These are phyloP conservation scores for Poeciliopsis presidionis DNA, from an alignment of 2,797 vertebrate genomes.

Conservation along the genomic window DNA sequence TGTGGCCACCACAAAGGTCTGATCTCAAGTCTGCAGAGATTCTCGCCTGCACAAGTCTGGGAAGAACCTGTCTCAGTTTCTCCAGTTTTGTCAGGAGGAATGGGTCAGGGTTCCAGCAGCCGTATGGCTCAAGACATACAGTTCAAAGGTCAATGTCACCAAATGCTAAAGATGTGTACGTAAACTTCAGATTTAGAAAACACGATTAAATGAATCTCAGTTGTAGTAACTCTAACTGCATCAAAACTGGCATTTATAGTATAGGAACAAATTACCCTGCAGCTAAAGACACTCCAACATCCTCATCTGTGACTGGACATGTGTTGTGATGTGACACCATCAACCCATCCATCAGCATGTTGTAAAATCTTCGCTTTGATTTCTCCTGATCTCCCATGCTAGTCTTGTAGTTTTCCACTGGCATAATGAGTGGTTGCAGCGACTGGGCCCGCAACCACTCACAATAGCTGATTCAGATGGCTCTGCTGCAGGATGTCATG, in stretches of 20 bases:
- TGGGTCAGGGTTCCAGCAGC: neutral
- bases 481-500: slow-evolving; percentile 33
- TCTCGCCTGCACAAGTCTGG: too few relatives aligned
- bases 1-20: neutral
- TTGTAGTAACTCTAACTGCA: neutral
- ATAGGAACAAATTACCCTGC: neutral
- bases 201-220: neutral
- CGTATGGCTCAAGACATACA: neutral
- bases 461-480: slow-evolving; percentile 50
- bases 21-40: neutral
- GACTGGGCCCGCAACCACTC: slow-evolving; percentile 16
- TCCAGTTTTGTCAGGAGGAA: neutral
- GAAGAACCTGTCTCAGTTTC: neutral
- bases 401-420: slow-evolving; percentile 35
- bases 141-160: neutral
- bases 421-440: slow-evolving; percentile 8
- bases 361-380: too few relatives aligned
- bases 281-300: neutral
- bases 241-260: neutral
- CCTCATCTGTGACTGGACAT: neutral
- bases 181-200: neutral
- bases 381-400: slow-evolving; percentile 5
- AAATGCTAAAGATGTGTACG: neutral
- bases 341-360: slow-evolving; percentile 15
- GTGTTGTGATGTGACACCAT: slow-evolving; percentile 11